Evolutionary conservation across 2,797 vertebrate genomes (phyloP), one percentile per base, ranked within the genome.

Genomic region (Ptychobarbus kaznakovi): DNA sequence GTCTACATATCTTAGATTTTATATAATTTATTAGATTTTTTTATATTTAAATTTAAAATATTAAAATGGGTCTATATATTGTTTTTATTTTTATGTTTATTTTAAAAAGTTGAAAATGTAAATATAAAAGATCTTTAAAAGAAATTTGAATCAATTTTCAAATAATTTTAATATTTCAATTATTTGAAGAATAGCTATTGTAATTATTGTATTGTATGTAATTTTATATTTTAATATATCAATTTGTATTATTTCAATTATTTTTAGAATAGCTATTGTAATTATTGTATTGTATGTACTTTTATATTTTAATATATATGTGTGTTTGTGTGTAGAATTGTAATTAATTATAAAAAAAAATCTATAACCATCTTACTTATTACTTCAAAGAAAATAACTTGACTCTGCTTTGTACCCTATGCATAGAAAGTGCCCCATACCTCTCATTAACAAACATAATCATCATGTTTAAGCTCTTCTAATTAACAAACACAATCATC

Each of bases 401-500:
- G 22, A 44, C 15, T 11, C 12, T 38, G 4, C 20, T 74, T 74
- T 65, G 51, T 81, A 72, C 16, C 5, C 28, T 35, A 38, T 18
- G 6, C 9, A 38, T 11, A 15, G 20, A 61, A 82, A 65, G 42
- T 8, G 32, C 4, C 25, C 7, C n/a, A 11, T 42, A 70, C 10
- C 18, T 53, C 73, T 81, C 49, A 49, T 65, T 74, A 82, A 25
- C 6, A 38, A 49, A 38, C 28, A 49, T 49, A 18, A 74, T 74
- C 3, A 40, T 56, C 49, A 70, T 73, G 6, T 53, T 81, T 69
- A 69, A 56, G 46, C 46, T 70, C 53, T 42, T 58, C 28, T 35
- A 66, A 49, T 65, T 74, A 82, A 40, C 11, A 49, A 63, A 49
- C 25, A 16, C 44, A 12, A 74, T 74, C 12, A 20, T 56, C 22